phyloP scores from a whole-genome alignment of 2,113 vertebrate species.

The Pteronura brasiliensis region DNA sequence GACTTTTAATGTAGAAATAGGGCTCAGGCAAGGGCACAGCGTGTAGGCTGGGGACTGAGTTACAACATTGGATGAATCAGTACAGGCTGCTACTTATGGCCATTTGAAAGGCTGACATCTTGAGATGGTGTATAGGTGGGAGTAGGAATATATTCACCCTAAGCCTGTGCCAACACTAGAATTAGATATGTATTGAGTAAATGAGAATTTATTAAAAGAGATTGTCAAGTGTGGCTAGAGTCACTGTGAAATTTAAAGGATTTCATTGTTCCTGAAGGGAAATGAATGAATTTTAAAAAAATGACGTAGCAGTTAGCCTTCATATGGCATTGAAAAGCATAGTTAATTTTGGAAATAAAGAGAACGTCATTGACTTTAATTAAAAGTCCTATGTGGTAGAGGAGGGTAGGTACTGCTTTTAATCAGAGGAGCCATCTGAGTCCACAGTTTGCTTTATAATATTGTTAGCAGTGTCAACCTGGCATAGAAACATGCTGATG shows the following conservation, averaged over 20 bases:
- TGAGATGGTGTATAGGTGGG: background rate
- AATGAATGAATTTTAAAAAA: background rate
- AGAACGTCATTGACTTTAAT: background rate
- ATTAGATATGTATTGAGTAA: background rate
- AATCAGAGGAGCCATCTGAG: background rate
- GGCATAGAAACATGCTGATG: background rate
- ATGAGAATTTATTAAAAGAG: background rate
- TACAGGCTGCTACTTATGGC: background rate
- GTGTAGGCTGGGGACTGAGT: background rate
- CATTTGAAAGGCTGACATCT: background rate
- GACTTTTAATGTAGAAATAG: background rate
- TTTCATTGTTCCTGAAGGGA: background rate
- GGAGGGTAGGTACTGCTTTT: background rate
- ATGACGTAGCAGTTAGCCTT: background rate
- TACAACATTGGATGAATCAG: background rate
- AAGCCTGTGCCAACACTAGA: background rate
- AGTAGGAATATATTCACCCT: background rate
- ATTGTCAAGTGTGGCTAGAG: background rate
- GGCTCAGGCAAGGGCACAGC: background rate
- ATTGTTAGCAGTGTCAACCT: background rate
- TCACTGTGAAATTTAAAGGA: background rate
- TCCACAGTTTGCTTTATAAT: background rate
- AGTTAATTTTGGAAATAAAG: background rate
- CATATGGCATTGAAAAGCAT: background rate
- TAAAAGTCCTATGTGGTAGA: rapidly evolving